These are phyloP conservation scores for Aphidius ervi DNA, from an alignment of 1,140 invertebrate genomes.

Conservation along the genomic window DNA sequence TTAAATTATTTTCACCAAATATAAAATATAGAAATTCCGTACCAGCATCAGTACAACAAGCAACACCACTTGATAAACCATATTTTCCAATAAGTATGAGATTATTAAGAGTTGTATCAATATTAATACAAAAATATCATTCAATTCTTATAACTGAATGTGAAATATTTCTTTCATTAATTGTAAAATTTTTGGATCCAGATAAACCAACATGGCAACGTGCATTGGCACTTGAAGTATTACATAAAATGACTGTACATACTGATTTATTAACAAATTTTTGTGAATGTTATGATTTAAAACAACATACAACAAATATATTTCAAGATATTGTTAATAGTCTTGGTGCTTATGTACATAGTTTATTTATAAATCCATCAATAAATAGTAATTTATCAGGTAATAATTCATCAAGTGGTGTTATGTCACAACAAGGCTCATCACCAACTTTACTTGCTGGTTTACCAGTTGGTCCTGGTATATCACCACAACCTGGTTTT, in stretches of 20 bases:
- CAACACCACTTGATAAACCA: slow-evolving; percentile 78
- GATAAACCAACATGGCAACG: slow-evolving; percentile 96
- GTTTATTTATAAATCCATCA: slow-evolving; percentile 74
- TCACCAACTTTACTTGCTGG: slow-evolving; percentile 65
- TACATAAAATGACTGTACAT: slow-evolving; percentile 90
- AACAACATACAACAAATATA: slow-evolving; percentile 88
- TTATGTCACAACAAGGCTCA: slow-evolving; percentile 29
- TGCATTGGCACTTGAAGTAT: slow-evolving; percentile 88
- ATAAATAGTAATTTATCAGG: slow-evolving; percentile 2
- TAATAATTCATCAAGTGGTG: slow-evolving; percentile 44
- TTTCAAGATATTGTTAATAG: slow-evolving; percentile 95
- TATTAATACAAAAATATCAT: slow-evolving; percentile 93
- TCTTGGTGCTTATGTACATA: slow-evolving; percentile 92
- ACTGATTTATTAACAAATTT: slow-evolving; percentile 85
- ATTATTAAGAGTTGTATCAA: slow-evolving; percentile 85
- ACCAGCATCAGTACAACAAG: slow-evolving; percentile 53
- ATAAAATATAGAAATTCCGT: slow-evolving; percentile 77
- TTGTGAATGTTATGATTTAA: slow-evolving; percentile 91
- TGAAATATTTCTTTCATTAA: slow-evolving; percentile 95
- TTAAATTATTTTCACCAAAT: slow-evolving; percentile 96
- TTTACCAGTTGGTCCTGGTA: slow-evolving; percentile 69
- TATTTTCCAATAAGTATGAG: slow-evolving; percentile 97
- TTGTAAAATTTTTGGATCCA: slow-evolving; percentile 95
- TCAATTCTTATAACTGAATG: slow-evolving; percentile 92
- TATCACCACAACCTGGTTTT: slow-evolving; percentile 87